Conservation (phyloP, 1,140 invertebrate genomes). For the Apis laboriosa region DNA sequence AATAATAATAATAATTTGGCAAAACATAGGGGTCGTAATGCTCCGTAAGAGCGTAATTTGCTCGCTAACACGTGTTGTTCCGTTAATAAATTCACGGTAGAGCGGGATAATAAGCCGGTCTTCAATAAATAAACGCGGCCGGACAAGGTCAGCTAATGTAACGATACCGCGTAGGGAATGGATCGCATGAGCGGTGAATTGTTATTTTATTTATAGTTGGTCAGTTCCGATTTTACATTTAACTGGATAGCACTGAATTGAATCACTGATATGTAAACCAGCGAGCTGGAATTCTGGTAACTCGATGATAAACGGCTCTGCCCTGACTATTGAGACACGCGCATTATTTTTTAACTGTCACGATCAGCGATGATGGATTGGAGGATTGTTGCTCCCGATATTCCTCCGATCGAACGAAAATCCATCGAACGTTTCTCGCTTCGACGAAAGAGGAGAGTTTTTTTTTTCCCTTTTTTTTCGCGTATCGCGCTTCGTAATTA, state of each 20-base stretch:
- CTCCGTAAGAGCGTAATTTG: background rate
- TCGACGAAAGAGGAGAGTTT: background rate
- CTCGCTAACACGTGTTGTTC: background rate
- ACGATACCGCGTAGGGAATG: background rate
- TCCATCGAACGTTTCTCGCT: background rate
- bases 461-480: too few species aligned
- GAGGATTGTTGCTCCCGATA: slow-evolving; percentile 26
- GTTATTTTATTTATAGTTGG: slow-evolving; percentile 49
- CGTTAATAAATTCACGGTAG: background rate
- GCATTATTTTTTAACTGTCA: slow-evolving; percentile 43
- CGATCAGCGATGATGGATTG: slow-evolving; percentile 37
- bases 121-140: background rate
- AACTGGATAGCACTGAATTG: slow-evolving; percentile 22
- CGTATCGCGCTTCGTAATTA: slow-evolving; percentile 9
- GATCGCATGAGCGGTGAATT: slow-evolving; percentile 19
- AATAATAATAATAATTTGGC: background rate
- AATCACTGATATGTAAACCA: slow-evolving; percentile 46
- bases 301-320: slow-evolving; percentile 40
- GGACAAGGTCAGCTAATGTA: slow-evolving; percentile 3
- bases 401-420: slow-evolving; percentile 3
- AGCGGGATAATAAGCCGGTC: background rate
- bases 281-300: slow-evolving; percentile 47
- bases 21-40: background rate
- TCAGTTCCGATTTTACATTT: slow-evolving; percentile 43
- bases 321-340: slow-evolving; percentile 24